Conservation (phyloP, 2,888 invertebrate genomes). For the Aethes cnicana region DNA sequence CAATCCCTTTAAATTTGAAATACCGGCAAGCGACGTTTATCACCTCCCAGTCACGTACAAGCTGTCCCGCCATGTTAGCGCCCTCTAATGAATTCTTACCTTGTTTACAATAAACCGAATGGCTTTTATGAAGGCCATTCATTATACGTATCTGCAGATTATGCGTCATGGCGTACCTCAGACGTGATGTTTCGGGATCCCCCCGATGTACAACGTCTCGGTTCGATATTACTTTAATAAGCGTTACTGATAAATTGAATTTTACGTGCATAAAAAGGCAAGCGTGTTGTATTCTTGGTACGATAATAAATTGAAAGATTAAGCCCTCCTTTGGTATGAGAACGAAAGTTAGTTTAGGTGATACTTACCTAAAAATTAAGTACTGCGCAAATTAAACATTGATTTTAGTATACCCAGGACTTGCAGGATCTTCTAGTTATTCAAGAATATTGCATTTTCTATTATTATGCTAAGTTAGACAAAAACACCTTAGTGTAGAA, state of each 20-base stretch:
- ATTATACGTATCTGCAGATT: conserved; percentile 64
- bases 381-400: too few species aligned
- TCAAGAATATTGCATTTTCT: too few species aligned
- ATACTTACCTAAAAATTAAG: too few species aligned
- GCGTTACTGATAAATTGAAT: neutral
- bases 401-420: too few species aligned
- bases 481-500: too few species aligned
- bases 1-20: conserved; percentile 31
- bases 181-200: conserved; percentile 62
- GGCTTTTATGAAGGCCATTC: conserved; percentile 68
- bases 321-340: too few species aligned
- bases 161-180: conserved; percentile 62
- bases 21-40: conserved; percentile 41
- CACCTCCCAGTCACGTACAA: conserved; percentile 68
- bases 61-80: conserved; percentile 45
- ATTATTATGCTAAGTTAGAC: too few species aligned
- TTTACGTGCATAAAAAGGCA: too few species aligned
- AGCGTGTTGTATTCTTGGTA: too few species aligned
- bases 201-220: conserved; percentile 34
- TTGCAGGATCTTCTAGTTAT: too few species aligned
- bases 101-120: conserved; percentile 74
- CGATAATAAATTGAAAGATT: too few species aligned
- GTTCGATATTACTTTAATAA: conserved; percentile 16
- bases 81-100: conserved; percentile 69
- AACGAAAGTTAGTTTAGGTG: too few species aligned